Evolutionary conservation across 2,888 invertebrate species (phyloP), one percentile per base, ranked within the genome.

Genomic region (Sialis lutaria): DNA sequence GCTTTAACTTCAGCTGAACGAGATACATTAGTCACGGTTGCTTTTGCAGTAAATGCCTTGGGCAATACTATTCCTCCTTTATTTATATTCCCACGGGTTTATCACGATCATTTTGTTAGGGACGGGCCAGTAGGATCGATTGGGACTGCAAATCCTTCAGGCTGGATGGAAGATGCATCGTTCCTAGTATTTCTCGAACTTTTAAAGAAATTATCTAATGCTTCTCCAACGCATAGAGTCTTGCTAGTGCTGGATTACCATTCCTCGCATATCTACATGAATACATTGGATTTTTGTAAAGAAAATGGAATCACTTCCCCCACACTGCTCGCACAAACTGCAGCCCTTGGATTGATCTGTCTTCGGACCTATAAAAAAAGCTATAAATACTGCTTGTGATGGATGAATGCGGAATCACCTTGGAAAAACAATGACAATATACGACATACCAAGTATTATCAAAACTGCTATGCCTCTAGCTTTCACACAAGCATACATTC

Each of bases 1-100:
- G 44, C 54, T 2, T 41, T 60, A 32, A 60, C 59, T 31, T 61
- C 59, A 8, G 58, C 54, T n/a, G 60, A 62, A 52, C 49, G 57
- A 40, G 56, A 56, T 31, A 53, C 51, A 13, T 39, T 58, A n/a
- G 55, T 58, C 1, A 43, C 44, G 12, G 44, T 31, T 31, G 44
- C 32, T 31, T 43, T 43, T 43, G 44, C 44, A 8, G 44, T 43
- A 43, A 43, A 43, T 30, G 44, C 44, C 32, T 9, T 43, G 31
- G 44, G 44, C 32, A 43, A 43, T 37, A 41, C 43, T 33, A 49
- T 58, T 44, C 58, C 58, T 31, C 57, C 58, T 10, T 47, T 56
- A 9, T 56, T 60, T 37, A 49, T 61, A 9, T 58, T 60, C 51
- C 59, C 60, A 3, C 51, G 56, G 9, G 51, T 54, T 45, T 45